phyloP scores from a whole-genome alignment of 2,888 invertebrate genomes.

The Drosophila birchii region DNA sequence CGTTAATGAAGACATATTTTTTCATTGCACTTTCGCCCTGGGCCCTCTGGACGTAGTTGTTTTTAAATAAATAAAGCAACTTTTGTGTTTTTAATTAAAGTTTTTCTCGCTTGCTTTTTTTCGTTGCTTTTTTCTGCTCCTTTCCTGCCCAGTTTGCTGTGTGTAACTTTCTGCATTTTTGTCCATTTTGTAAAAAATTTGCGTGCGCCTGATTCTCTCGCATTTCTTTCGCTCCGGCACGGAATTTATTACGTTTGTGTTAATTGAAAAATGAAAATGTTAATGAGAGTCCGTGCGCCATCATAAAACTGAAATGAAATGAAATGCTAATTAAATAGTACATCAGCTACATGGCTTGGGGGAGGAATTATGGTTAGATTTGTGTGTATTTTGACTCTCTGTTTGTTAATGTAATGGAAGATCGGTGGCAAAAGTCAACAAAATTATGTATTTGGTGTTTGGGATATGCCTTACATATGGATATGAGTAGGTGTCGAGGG shows the following conservation, averaged over 20 bases:
- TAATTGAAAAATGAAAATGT: slow-evolving; percentile 82
- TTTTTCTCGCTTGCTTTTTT: slow-evolving; percentile 59
- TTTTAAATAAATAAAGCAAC: slow-evolving; percentile 77
- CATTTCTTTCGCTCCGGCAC: slow-evolving; percentile 36
- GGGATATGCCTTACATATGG: not conserved
- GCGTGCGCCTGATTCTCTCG: slow-evolving; percentile 47
- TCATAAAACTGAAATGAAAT: slow-evolving; percentile 72
- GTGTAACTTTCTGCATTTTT: slow-evolving; percentile 59
- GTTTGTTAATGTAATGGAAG: slow-evolving; percentile 32
- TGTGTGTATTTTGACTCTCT: slow-evolving; percentile 17
- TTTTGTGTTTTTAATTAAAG: slow-evolving; percentile 80
- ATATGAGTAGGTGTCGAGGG: not conserved
- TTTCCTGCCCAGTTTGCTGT: slow-evolving; percentile 30
- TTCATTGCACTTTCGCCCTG: slow-evolving; percentile 57
- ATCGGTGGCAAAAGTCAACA: slow-evolving; percentile 10
- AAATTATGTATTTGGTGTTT: not conserved
- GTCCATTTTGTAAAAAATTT: slow-evolving; percentile 65
- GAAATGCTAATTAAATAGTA: slow-evolving; percentile 77
- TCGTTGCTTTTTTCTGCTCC: not conserved
- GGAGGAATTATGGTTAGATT: slow-evolving; percentile 43
- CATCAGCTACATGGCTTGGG: slow-evolving; percentile 38
- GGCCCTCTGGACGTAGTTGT: slow-evolving; percentile 33
- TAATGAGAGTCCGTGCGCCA: slow-evolving; percentile 73
- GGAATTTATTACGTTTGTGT: slow-evolving; percentile 81
- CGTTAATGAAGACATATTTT: slow-evolving; percentile 79